Evolutionary conservation across 2,888 invertebrate species (phyloP), one percentile per base, ranked within the genome.

Genomic region (Spisula solida): DNA sequence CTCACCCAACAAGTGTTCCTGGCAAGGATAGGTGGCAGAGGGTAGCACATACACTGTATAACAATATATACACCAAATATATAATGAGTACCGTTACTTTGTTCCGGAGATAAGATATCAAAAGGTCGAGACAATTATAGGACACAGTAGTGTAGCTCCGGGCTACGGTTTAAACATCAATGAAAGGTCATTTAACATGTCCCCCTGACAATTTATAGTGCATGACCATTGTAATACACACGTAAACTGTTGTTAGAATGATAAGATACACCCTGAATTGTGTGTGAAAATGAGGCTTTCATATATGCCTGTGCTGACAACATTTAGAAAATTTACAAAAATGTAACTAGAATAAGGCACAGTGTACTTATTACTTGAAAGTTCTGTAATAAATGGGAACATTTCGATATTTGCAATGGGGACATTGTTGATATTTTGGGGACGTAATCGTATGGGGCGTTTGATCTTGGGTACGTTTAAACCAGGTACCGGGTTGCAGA

Each of bases 111-210:
- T n/a, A 66, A n/a, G 25, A 25, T 25, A 66, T 66, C 25, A 66
- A 66, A 66, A 66, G 60, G 60, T 66, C 60, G n/a, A n/a, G 60
- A 66, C 25, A 66, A 66, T 66, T 66, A 66, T 25, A 25, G 10
- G 60, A 66, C 25, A 4, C 0, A 66, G 60, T 66, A n/a, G 10
- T 25, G n/a, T 66, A 66, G 60, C 60, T n/a, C 8, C 4, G 5
- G 60, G 60, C 25, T 25, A 66, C 25, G 8, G 5, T n/a, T 66
- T 66, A n/a, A 41, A 66, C 60, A 66, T n/a, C 60, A 25, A 10
- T 25, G 60, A 66, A 6, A 25, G 60, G 60, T 25, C 60, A 66
- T 66, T 66, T 25, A n/a, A 2, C 25, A 10, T 25, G n/a, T 66
- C 5, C 10, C 60, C n/a, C 20, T n/a, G 10, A 25, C 60, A 66